Percentiles rank a stretch among this genome's conserved stretches.
phyloP scores from a whole-genome alignment of 2,113 vertebrate genomes.

The Anas platyrhynchos region DNA sequence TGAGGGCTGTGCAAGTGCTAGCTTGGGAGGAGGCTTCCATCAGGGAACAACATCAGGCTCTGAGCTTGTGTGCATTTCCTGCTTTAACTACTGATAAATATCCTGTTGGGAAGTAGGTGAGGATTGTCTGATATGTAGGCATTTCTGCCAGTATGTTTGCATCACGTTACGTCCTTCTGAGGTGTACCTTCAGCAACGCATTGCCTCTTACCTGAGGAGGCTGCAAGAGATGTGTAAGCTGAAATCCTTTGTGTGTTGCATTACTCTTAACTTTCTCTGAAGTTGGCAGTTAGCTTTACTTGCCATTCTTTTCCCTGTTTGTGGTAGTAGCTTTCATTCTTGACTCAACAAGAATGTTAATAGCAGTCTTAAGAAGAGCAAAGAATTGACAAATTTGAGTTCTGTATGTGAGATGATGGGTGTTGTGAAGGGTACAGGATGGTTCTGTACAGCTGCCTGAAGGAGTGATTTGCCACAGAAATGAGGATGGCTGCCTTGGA shows the following conservation, averaged over 20 bases:
- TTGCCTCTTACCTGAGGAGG: rapidly evolving
- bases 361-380: background rate
- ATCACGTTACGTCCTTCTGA: background rate
- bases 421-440: rapidly evolving
- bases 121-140: background rate
- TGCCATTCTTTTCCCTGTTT: background rate
- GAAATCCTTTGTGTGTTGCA: background rate
- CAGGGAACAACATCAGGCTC: rapidly evolving
- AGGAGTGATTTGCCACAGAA: background rate
- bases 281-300: background rate
- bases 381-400: background rate
- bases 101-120: background rate
- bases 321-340: background rate
- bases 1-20: background rate
- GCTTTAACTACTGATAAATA: background rate
- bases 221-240: background rate
- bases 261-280: background rate
- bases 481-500: background rate
- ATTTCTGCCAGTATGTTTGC: background rate
- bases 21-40: background rate
- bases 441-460: background rate
- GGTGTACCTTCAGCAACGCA: background rate
- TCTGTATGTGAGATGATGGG: rapidly evolving
- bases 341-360: background rate
- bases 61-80: background rate